phyloP scores from a whole-genome alignment of 1,140 invertebrate species.

The Nasonia longicornis region DNA sequence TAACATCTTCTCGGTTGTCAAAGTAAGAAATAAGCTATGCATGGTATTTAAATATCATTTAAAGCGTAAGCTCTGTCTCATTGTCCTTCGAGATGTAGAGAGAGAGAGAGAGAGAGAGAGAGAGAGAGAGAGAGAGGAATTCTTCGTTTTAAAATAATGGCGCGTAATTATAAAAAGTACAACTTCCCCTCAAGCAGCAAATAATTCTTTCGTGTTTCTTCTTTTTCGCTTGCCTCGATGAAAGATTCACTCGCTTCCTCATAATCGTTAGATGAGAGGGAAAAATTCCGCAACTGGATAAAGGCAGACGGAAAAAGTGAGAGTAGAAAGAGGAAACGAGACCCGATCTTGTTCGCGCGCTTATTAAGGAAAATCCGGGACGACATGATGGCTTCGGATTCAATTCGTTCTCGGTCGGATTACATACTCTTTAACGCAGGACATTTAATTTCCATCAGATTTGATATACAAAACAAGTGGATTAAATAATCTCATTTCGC shows the following conservation, averaged over 20 bases:
- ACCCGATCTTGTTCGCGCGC: not conserved
- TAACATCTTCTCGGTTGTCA: no score
- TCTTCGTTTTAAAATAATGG: not conserved
- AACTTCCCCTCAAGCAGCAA: not conserved
- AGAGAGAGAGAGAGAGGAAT: not conserved
- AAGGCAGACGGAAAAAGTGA: not conserved
- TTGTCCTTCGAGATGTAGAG: no score
- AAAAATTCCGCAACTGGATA: conserved; percentile 10
- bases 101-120: no score
- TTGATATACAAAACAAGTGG: conserved; percentile 60
- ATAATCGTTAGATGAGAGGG: conserved; percentile 33
- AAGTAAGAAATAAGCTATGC: no score
- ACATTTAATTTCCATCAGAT: conserved; percentile 61
- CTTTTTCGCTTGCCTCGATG: not conserved
- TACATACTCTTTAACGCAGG: conserved; percentile 51
- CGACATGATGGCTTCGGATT: conserved; percentile 40
- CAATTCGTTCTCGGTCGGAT: conserved; percentile 51
- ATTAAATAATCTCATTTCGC: conserved; percentile 60
- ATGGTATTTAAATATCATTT: no score
- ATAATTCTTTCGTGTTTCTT: not conserved
- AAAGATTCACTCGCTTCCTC: not conserved
- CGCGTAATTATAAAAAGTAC: not conserved
- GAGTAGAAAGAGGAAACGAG: not conserved
- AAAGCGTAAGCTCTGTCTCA: no score
- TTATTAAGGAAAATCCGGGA: conserved; percentile 31